Base-by-base conservation (phyloP, 2,797 vertebrate genomes). In the Microctenopoma lineatum region DNA sequence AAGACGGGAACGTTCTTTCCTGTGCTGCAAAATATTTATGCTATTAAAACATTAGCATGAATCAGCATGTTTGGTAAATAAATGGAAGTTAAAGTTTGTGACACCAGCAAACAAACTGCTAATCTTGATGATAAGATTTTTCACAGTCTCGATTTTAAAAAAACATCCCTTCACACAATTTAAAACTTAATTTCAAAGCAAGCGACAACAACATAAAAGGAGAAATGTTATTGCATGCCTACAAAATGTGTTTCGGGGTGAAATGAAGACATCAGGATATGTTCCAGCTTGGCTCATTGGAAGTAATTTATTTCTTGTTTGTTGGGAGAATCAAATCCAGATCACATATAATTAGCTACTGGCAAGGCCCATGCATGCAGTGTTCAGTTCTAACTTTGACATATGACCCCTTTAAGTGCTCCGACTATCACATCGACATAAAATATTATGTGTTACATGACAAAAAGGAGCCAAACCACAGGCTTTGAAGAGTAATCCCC, bases 361-460 rank as follows among this genome's bases (percentile, higher is more conserved):
- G 73, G 63, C 25, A 26, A 38, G 29, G 38, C 38, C 38, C 25
- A 1, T 61, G 46, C 56, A 64, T 21, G 61, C 48, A 26, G 61
- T 5, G 16, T 64, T 54, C 69, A 74, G 48, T 34, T 76, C 72
- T 57, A 18, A 66, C 39, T 68, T 52, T 86, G 84, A 90, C 81
- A 74, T 27, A 18, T 83, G 85, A 88, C 84, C 86, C 74, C 67
- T 66, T 8, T 63, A 69, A 86, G 73, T 18, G 65, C 62, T 77
- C 41, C 53, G 10, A 57, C 87, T 70, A 60, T 88, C 84, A 89
- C 80, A 70, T 18, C 14, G 52, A 89, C 84, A 79, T 87, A 83
- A 91, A 89, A 90, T 85, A 91, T 81, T 67, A 89, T 81, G 88
- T 90, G 87, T 84, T 86, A 56, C 58, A 73, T 78, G 82, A 82